Conservation (phyloP, 35 echinoderm and acorn worm species). For the Apostichopus parvimensis region DNA sequence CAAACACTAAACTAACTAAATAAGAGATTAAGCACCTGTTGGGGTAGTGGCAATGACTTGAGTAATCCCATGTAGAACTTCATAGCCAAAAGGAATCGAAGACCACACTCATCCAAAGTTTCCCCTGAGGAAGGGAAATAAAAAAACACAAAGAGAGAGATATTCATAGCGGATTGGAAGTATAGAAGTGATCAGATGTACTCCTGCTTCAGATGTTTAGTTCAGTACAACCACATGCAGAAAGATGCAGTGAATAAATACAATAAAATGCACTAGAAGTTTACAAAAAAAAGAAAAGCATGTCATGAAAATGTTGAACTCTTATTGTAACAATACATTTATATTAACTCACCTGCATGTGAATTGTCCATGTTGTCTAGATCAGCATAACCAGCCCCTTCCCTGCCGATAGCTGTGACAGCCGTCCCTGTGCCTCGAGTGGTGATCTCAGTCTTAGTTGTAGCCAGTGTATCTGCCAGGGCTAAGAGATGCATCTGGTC, state of each 20-base stretch:
- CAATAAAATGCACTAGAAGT: too few species aligned
- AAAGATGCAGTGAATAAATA: too few species aligned
- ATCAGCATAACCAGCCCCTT: slow-evolving; percentile 94
- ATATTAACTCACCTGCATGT: slow-evolving; percentile 75
- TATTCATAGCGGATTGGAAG: too few species aligned
- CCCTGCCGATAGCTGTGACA: slow-evolving; percentile 81
- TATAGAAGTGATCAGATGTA: too few species aligned
- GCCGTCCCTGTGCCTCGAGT: slow-evolving; percentile 72
- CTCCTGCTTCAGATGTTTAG: too few species aligned
- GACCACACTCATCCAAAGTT: slow-evolving; percentile 96
- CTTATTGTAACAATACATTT: not conserved
- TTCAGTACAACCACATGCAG: too few species aligned
- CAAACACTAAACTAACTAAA: not conserved
- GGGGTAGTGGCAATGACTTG: slow-evolving; percentile 75
- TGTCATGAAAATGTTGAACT: too few species aligned
- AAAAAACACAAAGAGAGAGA: not conserved
- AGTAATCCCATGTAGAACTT: slow-evolving; percentile 83
- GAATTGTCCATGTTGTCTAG: slow-evolving; percentile 60
- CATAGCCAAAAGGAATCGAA: slow-evolving; percentile 92
- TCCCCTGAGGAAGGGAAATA: slow-evolving; percentile 66
- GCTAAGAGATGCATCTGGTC: slow-evolving; percentile 99
- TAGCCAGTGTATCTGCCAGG: slow-evolving; percentile 90
- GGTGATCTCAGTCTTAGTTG: slow-evolving; percentile 91
- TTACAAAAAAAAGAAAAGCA: not conserved
- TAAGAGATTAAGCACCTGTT: slow-evolving; percentile 69